A percentile compares a stretch with the other conserved stretches of the same genome.
Conservation (phyloP, 1,140 invertebrate species). For the Wiebesia pumilae region DNA sequence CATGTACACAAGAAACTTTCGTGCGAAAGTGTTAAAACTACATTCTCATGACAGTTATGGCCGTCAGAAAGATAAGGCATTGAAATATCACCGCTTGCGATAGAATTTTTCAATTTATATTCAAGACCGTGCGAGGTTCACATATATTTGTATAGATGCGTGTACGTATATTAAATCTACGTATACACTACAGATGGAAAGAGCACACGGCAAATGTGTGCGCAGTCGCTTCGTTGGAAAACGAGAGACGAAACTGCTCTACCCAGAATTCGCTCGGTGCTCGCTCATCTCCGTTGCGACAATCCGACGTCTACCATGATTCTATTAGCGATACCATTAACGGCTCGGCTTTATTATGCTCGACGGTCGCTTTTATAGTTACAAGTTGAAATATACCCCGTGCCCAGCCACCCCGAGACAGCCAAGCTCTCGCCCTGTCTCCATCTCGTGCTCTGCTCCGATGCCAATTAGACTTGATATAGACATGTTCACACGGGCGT, state of each 20-base stretch:
- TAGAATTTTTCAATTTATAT: conserved; percentile 51
- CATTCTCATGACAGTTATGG: conserved; percentile 45
- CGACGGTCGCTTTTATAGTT: conserved; percentile 67
- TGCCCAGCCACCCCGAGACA: conserved; percentile 1
- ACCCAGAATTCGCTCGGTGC: conserved; percentile 3
- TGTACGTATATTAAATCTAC: neutral
- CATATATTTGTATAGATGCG: neutral
- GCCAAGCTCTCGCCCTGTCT: conserved; percentile 52
- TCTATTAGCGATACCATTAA: conserved; percentile 72
- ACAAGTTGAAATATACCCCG: conserved; percentile 60
- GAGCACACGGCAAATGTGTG: neutral
- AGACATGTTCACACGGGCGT: conserved; percentile 56
- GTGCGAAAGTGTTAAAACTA: conserved; percentile 40
- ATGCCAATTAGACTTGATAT: conserved; percentile 67
- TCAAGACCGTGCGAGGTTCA: neutral
- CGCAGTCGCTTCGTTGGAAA: neutral
- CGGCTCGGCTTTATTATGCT: conserved; percentile 68
- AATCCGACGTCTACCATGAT: conserved; percentile 58
- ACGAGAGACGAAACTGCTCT: neutral
- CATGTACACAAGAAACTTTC: neutral
- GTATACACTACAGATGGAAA: neutral
- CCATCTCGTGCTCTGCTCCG: neutral
- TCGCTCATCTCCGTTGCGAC: neutral
- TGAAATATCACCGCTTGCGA: conserved; percentile 44
- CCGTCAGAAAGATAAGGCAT: conserved; percentile 31